These are phyloP conservation scores for Tethea ocularis DNA, from an alignment of 2,888 invertebrate genomes.

Conservation along the genomic window DNA sequence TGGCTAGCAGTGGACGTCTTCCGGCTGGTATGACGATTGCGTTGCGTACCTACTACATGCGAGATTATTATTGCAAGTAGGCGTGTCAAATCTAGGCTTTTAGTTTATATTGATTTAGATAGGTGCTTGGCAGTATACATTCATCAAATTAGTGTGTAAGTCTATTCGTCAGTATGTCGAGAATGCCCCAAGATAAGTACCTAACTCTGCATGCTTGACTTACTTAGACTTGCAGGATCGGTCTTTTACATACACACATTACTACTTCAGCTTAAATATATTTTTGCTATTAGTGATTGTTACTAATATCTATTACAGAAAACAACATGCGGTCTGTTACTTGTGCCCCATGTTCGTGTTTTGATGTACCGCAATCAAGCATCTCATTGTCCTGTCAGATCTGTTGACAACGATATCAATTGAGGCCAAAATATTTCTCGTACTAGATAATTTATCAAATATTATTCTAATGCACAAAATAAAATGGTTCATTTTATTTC, in stretches of 20 bases:
- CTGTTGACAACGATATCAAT: slow-evolving; percentile 47
- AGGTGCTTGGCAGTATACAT: no score
- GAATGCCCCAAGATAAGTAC: no score
- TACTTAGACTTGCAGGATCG: no score
- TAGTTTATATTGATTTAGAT: no score
- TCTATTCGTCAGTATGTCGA: no score
- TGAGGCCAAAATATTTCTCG: slow-evolving; percentile 32
- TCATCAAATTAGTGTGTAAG: no score
- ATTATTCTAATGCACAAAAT: slow-evolving; percentile 21
- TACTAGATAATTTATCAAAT: slow-evolving; percentile 35
- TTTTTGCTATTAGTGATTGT: slow-evolving; percentile 12
- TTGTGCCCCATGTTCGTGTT: slow-evolving; percentile 27
- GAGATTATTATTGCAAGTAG: no score
- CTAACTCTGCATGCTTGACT: no score
- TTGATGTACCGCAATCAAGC: slow-evolving; percentile 37
- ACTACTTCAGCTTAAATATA: slow-evolving; percentile 10
- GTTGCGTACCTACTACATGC: no score
- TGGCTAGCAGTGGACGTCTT: no score
- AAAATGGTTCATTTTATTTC: slow-evolving; percentile 18
- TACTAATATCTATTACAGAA: slow-evolving; percentile 25
- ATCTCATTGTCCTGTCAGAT: slow-evolving; percentile 56
- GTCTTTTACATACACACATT: background rate
- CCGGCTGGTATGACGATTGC: no score
- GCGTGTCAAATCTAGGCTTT: no score
- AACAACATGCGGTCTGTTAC: slow-evolving; percentile 36